Evolutionary conservation across 2,888 invertebrate genomes (phyloP).

Genomic region (Sinhomidia bicolor): DNA sequence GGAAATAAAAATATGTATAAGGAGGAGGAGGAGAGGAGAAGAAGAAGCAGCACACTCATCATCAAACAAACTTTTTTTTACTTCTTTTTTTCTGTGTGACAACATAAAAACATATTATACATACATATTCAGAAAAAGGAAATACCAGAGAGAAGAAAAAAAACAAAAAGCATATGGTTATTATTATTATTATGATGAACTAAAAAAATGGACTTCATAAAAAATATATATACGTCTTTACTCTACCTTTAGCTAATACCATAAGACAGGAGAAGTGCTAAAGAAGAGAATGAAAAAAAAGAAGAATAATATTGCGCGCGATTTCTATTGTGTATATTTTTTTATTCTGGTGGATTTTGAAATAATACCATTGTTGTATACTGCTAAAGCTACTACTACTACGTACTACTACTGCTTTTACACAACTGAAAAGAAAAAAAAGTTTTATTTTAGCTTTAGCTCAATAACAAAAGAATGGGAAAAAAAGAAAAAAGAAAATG

Average conservation of each 20-base stretch:
- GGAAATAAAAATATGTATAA: neutral
- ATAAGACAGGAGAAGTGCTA: neutral
- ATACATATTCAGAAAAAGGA: neutral
- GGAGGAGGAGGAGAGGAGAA: neutral
- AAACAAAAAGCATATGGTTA: conserved; percentile 27
- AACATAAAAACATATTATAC: neutral
- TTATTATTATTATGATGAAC: neutral
- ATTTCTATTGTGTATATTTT: neutral
- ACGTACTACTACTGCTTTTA: too few relatives aligned
- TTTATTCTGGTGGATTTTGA: too few relatives aligned
- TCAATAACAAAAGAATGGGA: too few relatives aligned
- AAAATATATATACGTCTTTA: too few relatives aligned
- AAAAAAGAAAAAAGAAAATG: neutral
- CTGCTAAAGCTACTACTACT: too few relatives aligned
- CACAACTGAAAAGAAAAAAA: too few relatives aligned
- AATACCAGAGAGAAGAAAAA: neutral
- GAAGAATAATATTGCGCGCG: neutral
- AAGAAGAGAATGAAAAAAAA: neutral
- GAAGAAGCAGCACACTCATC: neutral
- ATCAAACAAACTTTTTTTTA: neutral
- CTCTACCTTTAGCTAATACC: neutral
- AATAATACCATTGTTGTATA: too few relatives aligned
- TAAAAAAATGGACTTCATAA: neutral
- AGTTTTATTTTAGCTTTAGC: too few relatives aligned
- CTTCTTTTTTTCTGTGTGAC: neutral